Percentiles rank a stretch among this genome's conserved stretches.
phyloP scores from a whole-genome alignment of 2,113 vertebrate genomes.

The Hipposideros armiger region DNA sequence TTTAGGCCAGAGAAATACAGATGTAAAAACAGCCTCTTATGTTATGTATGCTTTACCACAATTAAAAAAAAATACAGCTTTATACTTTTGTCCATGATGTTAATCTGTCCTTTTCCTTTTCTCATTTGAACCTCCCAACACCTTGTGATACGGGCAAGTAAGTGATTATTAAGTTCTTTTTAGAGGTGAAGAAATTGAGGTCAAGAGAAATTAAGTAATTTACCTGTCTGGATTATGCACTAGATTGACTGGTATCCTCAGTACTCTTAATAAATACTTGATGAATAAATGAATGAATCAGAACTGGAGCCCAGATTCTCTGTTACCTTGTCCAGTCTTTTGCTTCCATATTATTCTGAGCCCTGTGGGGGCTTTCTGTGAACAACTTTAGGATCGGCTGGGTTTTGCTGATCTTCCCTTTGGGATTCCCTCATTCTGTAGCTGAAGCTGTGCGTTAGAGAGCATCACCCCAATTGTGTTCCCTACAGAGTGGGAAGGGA shows the following conservation, averaged over 20 bases:
- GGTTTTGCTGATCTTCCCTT: constrained; percentile 36
- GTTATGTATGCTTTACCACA: background rate
- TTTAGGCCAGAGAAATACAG: constrained; percentile 22
- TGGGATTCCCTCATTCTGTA: constrained; percentile 64
- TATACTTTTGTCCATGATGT: constrained; percentile 26
- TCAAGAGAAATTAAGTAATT: constrained; percentile 41
- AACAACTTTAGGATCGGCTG: background rate
- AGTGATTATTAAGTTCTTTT: constrained; percentile 35
- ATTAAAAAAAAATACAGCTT: background rate
- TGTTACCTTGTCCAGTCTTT: constrained; percentile 23
- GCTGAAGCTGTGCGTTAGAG: constrained; percentile 61
- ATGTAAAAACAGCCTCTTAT: constrained; percentile 8
- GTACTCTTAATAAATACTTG: constrained; percentile 40
- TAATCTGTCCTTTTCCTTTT: constrained; percentile 3
- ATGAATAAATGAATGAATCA: constrained; percentile 46
- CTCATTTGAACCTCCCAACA: constrained; percentile 31
- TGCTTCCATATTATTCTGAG: constrained; percentile 7
- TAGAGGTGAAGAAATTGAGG: constrained; percentile 37
- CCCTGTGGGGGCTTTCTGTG: background rate
- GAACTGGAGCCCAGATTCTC: background rate
- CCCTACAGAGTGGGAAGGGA: constrained; percentile 64
- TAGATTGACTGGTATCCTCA: background rate
- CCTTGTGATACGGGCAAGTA: constrained; percentile 40
- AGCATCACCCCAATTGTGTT: constrained; percentile 67
- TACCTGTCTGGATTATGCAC: background rate